phyloP scores from a whole-genome alignment of 2,888 invertebrate species.

The Neoaliturus tenellus region DNA sequence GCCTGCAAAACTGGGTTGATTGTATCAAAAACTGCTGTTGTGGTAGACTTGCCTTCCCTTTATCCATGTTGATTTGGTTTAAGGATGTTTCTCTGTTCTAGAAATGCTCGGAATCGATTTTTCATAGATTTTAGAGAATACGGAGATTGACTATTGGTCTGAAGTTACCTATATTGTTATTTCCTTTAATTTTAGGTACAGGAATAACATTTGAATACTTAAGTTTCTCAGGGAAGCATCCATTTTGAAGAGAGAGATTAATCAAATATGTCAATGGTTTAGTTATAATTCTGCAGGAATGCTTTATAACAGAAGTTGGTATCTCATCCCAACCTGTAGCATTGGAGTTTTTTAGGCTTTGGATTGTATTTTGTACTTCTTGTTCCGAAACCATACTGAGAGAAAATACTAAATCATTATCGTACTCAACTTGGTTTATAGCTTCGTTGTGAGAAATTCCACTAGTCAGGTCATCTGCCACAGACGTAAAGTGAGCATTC shows the following conservation, averaged over 20 bases:
- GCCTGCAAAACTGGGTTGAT: neutral
- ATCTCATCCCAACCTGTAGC: neutral
- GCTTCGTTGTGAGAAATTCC: neutral
- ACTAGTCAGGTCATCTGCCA: neutral
- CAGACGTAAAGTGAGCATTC: neutral
- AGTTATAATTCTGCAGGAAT: neutral
- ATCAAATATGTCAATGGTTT: neutral
- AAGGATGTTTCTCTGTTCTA: neutral
- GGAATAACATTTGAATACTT: neutral
- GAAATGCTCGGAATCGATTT: neutral
- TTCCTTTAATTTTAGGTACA: neutral
- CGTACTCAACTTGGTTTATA: neutral
- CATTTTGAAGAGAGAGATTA: neutral
- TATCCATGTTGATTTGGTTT: neutral
- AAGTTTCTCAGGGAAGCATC: neutral
- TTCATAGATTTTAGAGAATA: slow-evolving; percentile 8
- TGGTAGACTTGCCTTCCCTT: neutral
- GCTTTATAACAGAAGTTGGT: neutral
- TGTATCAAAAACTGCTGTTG: neutral
- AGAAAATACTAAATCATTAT: neutral
- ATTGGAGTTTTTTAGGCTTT: neutral
- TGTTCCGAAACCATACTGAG: neutral
- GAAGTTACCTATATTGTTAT: neutral
- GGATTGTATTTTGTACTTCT: neutral
- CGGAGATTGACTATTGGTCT: neutral